A percentile compares a stretch with the other conserved stretches of the same genome.
Conservation (phyloP, 2,888 invertebrate species). For the Brachypalpus laphriformis region DNA sequence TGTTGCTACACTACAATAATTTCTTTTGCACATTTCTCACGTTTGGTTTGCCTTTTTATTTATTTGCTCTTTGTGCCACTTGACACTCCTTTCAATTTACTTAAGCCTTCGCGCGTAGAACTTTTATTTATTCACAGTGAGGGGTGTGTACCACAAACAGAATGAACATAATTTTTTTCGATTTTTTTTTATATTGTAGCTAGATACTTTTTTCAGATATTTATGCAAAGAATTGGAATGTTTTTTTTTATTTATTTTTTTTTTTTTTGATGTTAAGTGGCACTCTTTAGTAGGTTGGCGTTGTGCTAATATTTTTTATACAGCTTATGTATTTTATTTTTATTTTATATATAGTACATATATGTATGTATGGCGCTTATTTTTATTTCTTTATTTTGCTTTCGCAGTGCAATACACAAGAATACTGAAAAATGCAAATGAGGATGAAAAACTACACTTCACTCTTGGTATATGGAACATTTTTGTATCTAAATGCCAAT, state of each 20-base stretch:
- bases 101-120: constrained; percentile 17
- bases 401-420: constrained; percentile 1
- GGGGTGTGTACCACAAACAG: not conserved
- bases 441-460: constrained; percentile 23
- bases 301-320: not conserved
- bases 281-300: constrained; percentile 2
- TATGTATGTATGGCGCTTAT: not conserved
- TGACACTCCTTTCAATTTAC: constrained; percentile 51
- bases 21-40: constrained; percentile 62
- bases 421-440: constrained; percentile 18
- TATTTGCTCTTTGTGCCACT: constrained; percentile 32
- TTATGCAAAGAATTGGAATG: constrained; percentile 49
- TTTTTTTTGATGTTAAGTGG: constrained; percentile 46
- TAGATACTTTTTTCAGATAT: constrained; percentile 36
- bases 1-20: constrained; percentile 48
- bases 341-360: not conserved
- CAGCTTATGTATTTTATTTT: not conserved
- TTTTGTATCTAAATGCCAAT: constrained; percentile 23
- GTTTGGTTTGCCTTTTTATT: constrained; percentile 41
- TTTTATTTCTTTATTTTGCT: constrained; percentile 10
- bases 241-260: constrained; percentile 17
- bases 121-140: constrained; percentile 32
- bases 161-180: constrained; percentile 3
- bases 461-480: constrained; percentile 12
- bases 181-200: constrained; percentile 5